A percentile compares a stretch with the other conserved stretches of the same genome.
Evolutionary conservation across 2,888 invertebrate genomes (phyloP).

Genomic region (Drosophila pseudotakahashii): DNA sequence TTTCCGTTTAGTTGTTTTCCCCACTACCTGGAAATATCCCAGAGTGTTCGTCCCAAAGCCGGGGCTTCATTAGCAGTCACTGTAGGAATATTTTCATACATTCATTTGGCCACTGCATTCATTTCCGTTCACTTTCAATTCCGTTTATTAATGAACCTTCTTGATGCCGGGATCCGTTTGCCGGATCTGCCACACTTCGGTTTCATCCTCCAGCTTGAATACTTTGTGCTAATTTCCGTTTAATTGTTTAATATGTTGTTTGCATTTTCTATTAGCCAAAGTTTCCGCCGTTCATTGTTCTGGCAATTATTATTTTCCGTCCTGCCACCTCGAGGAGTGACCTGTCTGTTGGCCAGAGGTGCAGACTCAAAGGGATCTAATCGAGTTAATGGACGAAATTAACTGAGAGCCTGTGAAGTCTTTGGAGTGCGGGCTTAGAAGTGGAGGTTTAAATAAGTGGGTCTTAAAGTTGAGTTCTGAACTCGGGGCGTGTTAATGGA

Average conservation of each 20-base stretch:
- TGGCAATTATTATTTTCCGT: conserved; percentile 42
- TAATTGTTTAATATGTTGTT: conserved; percentile 77
- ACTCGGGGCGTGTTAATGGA: background rate
- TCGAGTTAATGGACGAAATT: conserved; percentile 25
- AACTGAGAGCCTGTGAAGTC: conserved; percentile 2
- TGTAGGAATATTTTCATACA: conserved; percentile 39
- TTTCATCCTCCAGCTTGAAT: conserved; percentile 44
- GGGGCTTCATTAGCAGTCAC: conserved; percentile 31
- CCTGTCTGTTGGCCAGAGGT: background rate
- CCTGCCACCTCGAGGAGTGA: background rate
- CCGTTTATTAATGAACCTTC: conserved; percentile 54
- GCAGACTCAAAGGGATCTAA: conserved; percentile 13
- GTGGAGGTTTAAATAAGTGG: conserved; percentile 1
- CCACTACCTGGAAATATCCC: conserved; percentile 44
- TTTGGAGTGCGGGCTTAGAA: background rate
- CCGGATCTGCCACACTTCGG: conserved; percentile 6
- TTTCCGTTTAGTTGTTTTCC: conserved; percentile 61
- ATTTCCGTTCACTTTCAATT: conserved; percentile 64
- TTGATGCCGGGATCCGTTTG: conserved; percentile 19
- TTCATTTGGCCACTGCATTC: conserved; percentile 53
- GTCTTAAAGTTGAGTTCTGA: background rate
- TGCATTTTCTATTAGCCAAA: conserved; percentile 68
- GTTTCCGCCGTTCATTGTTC: conserved; percentile 62
- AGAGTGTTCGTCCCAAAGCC: background rate
- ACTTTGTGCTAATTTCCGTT: conserved; percentile 75